Base-by-base conservation (phyloP, 2,113 vertebrate genomes). In the Neogale vison region DNA sequence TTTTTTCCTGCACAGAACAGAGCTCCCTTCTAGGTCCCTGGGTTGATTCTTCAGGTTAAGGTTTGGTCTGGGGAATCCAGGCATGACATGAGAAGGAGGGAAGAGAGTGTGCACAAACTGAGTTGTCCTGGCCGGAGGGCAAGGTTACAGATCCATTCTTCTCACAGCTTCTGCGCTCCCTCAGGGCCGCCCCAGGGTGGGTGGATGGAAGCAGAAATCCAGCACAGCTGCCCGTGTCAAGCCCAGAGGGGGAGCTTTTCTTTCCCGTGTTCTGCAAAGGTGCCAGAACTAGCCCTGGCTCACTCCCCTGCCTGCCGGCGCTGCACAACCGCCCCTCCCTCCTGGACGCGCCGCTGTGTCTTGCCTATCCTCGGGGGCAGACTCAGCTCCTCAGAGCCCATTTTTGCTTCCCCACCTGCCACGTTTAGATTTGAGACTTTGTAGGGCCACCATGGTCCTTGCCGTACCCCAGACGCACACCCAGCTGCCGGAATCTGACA, bases 211-310 rank as follows among this genome's bases (percentile, higher is more conserved):
- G 12, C 76, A 14, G 45, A 82, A 83, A 52, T 45, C 26, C 24
- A 67, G 15, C 45, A 20, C 14, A 2, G 24, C 50, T 74, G 71
- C 67, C 13, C 31, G 1, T 7, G 18, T 80, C 71, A 57, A 91
- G 17, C 59, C 84, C 42, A 20, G 10, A 77, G 76, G 3, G 12
- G 65, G 39, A 0, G 2, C 63, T 39, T 29, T 57, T 67, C 67
- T 34, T 50, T 57, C 67, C 34, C 11, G 0, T 45, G 6, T 52
- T 79, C 52, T 36, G 36, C 74, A 59, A 26, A 71, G 55, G 15
- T 1, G 1, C 17, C 36, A 0, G 1, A 0, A n/a, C 55, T 24
- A 1, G 15, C 39, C 45, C 15, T 7, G 17, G 29, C 79, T 4
- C 1, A 13, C 50, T 36, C n/a, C 42, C 23, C 21, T 0, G 50